Percentiles rank a stretch among this genome's conserved stretches.
Evolutionary conservation across 1,140 invertebrate species (phyloP).

Genomic region (Andricus grossulariae): DNA sequence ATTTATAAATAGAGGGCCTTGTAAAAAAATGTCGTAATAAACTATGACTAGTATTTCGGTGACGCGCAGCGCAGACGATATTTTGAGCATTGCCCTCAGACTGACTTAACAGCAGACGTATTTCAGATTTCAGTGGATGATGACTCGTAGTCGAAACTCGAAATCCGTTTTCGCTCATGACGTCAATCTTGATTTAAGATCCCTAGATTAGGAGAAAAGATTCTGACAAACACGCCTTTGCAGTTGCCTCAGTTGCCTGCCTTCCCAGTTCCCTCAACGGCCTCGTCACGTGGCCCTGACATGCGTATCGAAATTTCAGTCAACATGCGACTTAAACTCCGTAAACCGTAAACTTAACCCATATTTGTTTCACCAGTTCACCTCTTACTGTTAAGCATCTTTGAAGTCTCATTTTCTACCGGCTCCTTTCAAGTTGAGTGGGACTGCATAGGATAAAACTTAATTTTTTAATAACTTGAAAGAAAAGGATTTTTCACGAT

Average conservation of each 20-base stretch:
- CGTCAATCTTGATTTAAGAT: slow-evolving; percentile 18
- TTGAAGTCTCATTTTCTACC: background rate
- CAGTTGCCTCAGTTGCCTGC: background rate
- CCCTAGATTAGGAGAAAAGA: slow-evolving; percentile 6
- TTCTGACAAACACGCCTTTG: background rate
- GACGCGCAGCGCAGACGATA: background rate
- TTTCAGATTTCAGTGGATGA: background rate
- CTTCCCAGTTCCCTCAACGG: background rate
- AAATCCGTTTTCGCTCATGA: slow-evolving; percentile 9
- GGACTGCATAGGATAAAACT: too few species aligned
- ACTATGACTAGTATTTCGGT: too few species aligned
- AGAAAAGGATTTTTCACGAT: too few species aligned
- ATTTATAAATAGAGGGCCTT: too few species aligned
- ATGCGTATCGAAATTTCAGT: background rate
- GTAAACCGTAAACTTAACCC: too few species aligned
- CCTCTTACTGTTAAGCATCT: too few species aligned
- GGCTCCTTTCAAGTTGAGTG: too few species aligned
- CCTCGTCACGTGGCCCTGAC: slow-evolving; percentile 14
- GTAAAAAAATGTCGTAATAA: too few species aligned
- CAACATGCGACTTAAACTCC: background rate
- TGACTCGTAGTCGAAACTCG: slow-evolving; percentile 6
- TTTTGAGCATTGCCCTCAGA: background rate
- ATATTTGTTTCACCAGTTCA: too few species aligned
- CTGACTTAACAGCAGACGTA: too few species aligned
- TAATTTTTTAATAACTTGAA: too few species aligned